phyloP scores from a whole-genome alignment of 2,797 vertebrate genomes.

The Acrossocheilus wenchowensis region DNA sequence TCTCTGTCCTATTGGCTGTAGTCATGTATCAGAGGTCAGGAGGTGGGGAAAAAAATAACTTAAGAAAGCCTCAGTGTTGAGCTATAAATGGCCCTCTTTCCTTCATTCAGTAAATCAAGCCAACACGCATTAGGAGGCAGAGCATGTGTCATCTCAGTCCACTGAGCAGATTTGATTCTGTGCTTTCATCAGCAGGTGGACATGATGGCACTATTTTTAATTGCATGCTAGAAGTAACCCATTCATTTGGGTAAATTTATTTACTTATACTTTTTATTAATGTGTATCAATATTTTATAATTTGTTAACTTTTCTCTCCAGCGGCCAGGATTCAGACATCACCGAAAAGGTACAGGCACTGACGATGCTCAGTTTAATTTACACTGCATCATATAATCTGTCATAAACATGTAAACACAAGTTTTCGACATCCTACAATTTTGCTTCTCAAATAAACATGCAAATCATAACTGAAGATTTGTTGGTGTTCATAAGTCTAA shows the following conservation, averaged over 20 bases:
- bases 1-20: neutral
- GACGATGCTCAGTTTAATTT: neutral
- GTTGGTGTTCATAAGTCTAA: neutral
- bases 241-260: neutral
- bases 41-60: neutral
- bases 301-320: slow-evolving; percentile 47
- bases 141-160: slow-evolving; percentile 25
- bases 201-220: neutral
- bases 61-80: neutral
- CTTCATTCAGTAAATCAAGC: slow-evolving; percentile 11
- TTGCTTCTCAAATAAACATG: neutral
- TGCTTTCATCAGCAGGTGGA: slow-evolving; percentile 13
- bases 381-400: neutral
- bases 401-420: neutral
- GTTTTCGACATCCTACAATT: neutral
- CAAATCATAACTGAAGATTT: neutral
- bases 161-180: slow-evolving; percentile 22
- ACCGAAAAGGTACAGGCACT: slow-evolving; percentile 73
- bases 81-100: neutral
- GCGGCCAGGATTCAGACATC: slow-evolving; percentile 73
- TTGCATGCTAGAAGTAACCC: neutral
- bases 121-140: neutral
- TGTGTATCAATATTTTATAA: neutral
- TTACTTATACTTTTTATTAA: too few species aligned
- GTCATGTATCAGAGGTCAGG: neutral